Conservation (phyloP, 2,888 invertebrate genomes). For the Drosophila diplacantha region DNA sequence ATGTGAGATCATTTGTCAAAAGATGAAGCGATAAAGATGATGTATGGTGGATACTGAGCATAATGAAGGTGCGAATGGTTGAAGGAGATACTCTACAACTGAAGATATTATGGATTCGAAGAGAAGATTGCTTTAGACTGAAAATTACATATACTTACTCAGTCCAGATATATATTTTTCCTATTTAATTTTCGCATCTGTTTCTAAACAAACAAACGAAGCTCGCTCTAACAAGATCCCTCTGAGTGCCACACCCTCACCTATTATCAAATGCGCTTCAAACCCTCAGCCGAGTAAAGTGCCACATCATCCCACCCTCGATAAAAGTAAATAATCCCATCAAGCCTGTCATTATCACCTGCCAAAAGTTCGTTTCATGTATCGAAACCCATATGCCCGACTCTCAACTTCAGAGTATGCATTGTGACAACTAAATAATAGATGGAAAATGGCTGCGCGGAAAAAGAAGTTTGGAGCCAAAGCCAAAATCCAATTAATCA, state of each 20-base stretch:
- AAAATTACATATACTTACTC: no score
- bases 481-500: constrained; percentile 63
- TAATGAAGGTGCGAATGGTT: constrained; percentile 28
- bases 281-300: constrained; percentile 12
- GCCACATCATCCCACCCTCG: constrained; percentile 29
- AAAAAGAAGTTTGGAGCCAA: constrained; percentile 14
- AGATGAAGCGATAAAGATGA: constrained; percentile 28
- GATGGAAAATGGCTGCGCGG: constrained; percentile 23
- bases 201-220: constrained; percentile 3
- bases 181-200: constrained; percentile 11
- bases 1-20: constrained; percentile 58
- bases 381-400: constrained; percentile 24
- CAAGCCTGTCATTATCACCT: constrained; percentile 40
- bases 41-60: constrained; percentile 19
- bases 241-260: constrained; percentile 15
- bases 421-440: constrained; percentile 39
- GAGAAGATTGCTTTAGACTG: not conserved
- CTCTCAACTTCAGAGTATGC: constrained; percentile 7
- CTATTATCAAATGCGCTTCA: not conserved
- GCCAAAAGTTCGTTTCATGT: constrained; percentile 13
- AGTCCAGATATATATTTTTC: no score
- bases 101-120: not conserved
- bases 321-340: constrained; percentile 23
- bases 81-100: constrained; percentile 5
- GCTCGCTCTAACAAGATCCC: not conserved